Conservation (phyloP, 2,888 invertebrate genomes). For the Listrodromus nycthemerus region DNA sequence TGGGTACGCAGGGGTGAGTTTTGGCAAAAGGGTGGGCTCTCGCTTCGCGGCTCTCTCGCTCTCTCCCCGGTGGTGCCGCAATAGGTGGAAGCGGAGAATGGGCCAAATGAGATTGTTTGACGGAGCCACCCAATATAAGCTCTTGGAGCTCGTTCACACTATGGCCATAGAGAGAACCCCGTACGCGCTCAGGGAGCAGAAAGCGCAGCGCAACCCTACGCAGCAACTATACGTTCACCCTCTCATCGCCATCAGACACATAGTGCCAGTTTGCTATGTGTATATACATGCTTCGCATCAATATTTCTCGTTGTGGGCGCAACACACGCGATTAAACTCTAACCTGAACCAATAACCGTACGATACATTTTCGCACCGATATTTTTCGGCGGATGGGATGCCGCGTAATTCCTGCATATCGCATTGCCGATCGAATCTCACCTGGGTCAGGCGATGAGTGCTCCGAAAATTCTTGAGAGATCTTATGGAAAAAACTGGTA, state of each 20-base stretch:
- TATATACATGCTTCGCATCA: constrained; percentile 40
- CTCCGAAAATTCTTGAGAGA: no score
- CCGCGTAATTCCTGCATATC: background rate
- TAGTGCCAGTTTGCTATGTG: constrained; percentile 8
- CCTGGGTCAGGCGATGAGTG: background rate
- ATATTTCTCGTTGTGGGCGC: constrained; percentile 55
- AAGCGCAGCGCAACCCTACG: constrained; percentile 45
- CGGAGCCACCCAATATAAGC: constrained; percentile 79
- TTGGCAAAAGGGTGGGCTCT: constrained; percentile 67
- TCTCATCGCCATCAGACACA: constrained; percentile 46
- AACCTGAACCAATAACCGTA: constrained; percentile 9
- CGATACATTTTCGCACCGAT: background rate
- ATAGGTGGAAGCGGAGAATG: constrained; percentile 72
- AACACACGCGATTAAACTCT: constrained; percentile 53
- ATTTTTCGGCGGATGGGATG: background rate
- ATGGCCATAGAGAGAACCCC: constrained; percentile 14
- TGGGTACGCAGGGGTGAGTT: constrained; percentile 67
- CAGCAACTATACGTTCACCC: constrained; percentile 46
- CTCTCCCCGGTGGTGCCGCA: constrained; percentile 58
- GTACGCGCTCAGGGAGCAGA: constrained; percentile 25
- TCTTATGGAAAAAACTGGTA: no score
- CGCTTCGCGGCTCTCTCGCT: constrained; percentile 15
- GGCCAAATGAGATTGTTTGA: constrained; percentile 83
- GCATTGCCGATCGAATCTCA: background rate
- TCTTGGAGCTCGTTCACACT: constrained; percentile 58